These are phyloP conservation scores for Danio aesculapii DNA, from an alignment of 2,797 vertebrate species.

Conservation along the genomic window DNA sequence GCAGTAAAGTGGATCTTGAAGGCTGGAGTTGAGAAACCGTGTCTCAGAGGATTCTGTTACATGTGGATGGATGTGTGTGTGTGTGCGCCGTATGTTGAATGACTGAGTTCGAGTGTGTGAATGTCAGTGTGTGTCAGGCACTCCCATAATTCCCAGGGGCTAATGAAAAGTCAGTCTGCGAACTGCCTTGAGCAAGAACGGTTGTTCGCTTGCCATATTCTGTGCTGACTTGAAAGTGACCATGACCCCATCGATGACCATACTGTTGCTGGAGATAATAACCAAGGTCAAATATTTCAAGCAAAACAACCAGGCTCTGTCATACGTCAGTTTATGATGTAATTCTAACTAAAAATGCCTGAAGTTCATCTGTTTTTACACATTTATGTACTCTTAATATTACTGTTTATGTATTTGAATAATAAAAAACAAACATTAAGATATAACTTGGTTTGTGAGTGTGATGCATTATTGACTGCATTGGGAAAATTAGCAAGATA, in stretches of 20 bases:
- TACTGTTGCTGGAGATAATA: slow-evolving; percentile 19
- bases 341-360: slow-evolving; percentile 8
- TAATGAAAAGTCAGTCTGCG: slow-evolving; percentile 28
- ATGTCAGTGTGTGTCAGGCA: slow-evolving; percentile 5
- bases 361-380: slow-evolving; percentile 52
- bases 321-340: slow-evolving; percentile 1
- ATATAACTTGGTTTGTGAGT: slow-evolving; percentile 3
- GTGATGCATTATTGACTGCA: background rate
- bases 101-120: slow-evolving; percentile 8
- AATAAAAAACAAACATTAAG: slow-evolving; percentile 34
- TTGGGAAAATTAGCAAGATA: background rate
- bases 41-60: slow-evolving; percentile 36
- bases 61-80: slow-evolving; percentile 19
- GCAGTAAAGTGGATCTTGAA: too few relatives aligned
- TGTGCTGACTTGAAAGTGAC: slow-evolving; percentile 15
- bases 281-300: slow-evolving; percentile 37
- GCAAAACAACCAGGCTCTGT: slow-evolving; percentile 21
- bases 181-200: background rate
- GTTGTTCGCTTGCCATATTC: slow-evolving; percentile 3
- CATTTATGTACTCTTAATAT: slow-evolving; percentile 46
- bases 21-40: too few relatives aligned
- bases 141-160: slow-evolving; percentile 34
- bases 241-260: slow-evolving; percentile 13
- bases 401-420: slow-evolving; percentile 55
- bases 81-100: background rate